These are phyloP conservation scores for Clostera curtula DNA, from an alignment of 2,888 invertebrate genomes.

Conservation along the genomic window DNA sequence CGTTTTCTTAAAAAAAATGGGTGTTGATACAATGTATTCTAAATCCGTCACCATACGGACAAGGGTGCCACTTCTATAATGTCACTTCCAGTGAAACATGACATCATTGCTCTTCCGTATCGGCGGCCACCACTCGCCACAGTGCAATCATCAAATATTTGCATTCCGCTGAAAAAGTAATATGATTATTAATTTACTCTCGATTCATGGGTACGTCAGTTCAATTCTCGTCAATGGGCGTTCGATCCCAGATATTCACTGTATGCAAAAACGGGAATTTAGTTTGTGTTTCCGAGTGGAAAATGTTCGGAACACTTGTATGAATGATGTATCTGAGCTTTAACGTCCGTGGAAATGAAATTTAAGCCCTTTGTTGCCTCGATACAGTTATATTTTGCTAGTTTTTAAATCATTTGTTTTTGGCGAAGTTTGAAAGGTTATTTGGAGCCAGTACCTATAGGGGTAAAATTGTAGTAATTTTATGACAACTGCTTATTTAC, in stretches of 20 bases:
- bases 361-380: no score
- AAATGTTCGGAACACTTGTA: constrained; percentile 21
- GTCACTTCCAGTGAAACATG: constrained; percentile 8
- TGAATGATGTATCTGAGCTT: constrained; percentile 2
- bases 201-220: constrained; percentile 51
- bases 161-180: constrained; percentile 70
- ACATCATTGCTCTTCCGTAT: constrained; percentile 14
- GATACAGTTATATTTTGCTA: no score
- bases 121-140: constrained; percentile 45
- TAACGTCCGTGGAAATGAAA: no score
- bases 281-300: constrained; percentile 37
- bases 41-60: constrained; percentile 1
- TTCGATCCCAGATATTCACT: constrained; percentile 42
- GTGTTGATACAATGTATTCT: no score
- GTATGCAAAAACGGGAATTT: constrained; percentile 45
- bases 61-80: no score
- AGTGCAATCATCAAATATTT: constrained; percentile 70
- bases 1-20: no score
- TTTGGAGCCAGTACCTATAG: no score
- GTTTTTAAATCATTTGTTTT: no score
- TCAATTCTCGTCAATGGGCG: constrained; percentile 48
- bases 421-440: no score
- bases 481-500: no score
- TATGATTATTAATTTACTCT: constrained; percentile 70
- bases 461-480: no score